A percentile compares a stretch with the other conserved stretches of the same genome.
Evolutionary conservation across 1,140 invertebrate genomes (phyloP).

Genomic region (Coptotermes formosanus): DNA sequence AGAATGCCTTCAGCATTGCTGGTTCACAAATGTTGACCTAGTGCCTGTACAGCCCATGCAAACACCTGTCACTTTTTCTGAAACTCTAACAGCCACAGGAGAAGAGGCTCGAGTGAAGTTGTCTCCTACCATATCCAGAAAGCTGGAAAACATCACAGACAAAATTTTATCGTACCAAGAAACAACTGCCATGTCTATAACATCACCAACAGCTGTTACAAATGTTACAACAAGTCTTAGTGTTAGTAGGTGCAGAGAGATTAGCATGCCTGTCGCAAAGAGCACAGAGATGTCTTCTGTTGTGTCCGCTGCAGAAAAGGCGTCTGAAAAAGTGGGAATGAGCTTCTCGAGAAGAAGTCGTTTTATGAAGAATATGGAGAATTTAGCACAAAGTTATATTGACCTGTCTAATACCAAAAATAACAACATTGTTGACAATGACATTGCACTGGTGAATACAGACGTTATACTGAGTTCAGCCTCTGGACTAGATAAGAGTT

Average conservation of each 20-base stretch:
- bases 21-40: constrained; percentile 50
- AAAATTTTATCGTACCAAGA: background rate
- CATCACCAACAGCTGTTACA: background rate
- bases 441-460: background rate
- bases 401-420: background rate
- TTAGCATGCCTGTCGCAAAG: background rate
- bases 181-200: background rate
- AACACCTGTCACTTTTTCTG: background rate
- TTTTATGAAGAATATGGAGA: constrained; percentile 27
- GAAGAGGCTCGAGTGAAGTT: background rate
- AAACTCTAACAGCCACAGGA: too few relatives aligned
- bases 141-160: background rate
- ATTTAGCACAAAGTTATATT: background rate
- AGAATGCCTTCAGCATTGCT: constrained; percentile 60
- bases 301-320: background rate
- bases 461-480: background rate
- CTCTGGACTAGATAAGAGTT: background rate
- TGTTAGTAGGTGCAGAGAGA: background rate
- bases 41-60: constrained; percentile 39
- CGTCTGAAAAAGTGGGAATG: background rate
- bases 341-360: background rate
- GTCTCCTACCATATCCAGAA: background rate
- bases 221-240: background rate
- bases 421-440: background rate
- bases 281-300: background rate